Evolutionary conservation across 2,797 vertebrate genomes (phyloP), one percentile per base, ranked within the genome.

Genomic region (Argyrosomus regius): DNA sequence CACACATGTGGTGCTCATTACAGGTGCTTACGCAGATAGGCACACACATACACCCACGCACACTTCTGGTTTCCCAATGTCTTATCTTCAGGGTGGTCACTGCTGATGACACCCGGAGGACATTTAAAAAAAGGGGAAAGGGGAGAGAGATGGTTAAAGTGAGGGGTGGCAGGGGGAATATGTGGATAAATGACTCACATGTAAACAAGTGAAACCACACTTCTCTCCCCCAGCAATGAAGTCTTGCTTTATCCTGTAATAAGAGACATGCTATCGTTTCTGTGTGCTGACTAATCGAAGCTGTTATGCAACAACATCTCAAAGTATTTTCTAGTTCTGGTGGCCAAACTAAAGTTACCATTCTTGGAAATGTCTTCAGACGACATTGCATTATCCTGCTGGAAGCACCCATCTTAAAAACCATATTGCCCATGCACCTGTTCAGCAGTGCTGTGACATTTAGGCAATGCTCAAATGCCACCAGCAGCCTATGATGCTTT

Each of bases 1-100:
- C 86, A 89, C 92, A 94, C 94, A 96, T 94, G 93, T 95, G 94
- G 90, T 89, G 87, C 89, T 92, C 92, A 94, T 95, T 94, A 93
- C 94, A 91, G 93, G 92, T 94, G 90, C 91, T 91, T 92, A 89
- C 72, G 62, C 77, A 89, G 59, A 93, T 56, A 86, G 72, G 28
- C 74, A 74, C 59, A 76, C 31, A n/a, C 60, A 83, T 31, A 77
- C 71, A 82, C 72, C 43, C 78, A 85, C 84, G 72, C 66, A 91
- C 71, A 76, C 72, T 87, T 82, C 72, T 81, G 83, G 78, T 85
- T 88, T 90, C 83, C 72, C 81, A 90, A 74, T 82, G 87, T 91
- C 88, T 94, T 86, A 92, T 94, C 90, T 94, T 89, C 88, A 88
- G 89, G 93, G 93, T 94, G 93, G 93, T 91, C 95, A 90, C 13